These are phyloP conservation scores for Pygmarrhopalites habei DNA, from an alignment of 1,140 invertebrate species.

Conservation along the genomic window DNA sequence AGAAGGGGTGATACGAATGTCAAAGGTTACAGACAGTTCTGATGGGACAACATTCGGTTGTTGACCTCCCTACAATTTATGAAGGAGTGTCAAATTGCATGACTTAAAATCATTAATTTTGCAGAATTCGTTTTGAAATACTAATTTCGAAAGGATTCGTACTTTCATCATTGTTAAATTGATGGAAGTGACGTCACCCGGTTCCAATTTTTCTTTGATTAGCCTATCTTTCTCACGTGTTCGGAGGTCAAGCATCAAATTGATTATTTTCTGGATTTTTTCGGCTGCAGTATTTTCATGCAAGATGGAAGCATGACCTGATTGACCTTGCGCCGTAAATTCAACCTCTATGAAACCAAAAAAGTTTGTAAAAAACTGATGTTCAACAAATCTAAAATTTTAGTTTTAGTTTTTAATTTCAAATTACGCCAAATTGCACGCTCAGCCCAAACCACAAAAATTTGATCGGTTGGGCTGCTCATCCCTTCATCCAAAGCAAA, in stretches of 20 bases:
- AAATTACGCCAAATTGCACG: slow-evolving; percentile 62
- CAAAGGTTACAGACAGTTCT: slow-evolving; percentile 65
- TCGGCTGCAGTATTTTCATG: slow-evolving; percentile 67
- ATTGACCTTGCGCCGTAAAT: slow-evolving; percentile 52
- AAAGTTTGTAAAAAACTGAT: no score
- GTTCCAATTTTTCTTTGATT: slow-evolving; percentile 54
- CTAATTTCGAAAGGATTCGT: slow-evolving; percentile 28
- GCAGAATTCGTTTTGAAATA: no score
- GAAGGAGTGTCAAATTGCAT: no score
- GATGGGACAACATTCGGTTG: slow-evolving; percentile 51
- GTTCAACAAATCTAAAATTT: no score
- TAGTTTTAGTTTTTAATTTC: no score
- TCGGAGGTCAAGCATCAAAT: slow-evolving; percentile 67
- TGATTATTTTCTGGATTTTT: slow-evolving; percentile 62
- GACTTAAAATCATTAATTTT: no score
- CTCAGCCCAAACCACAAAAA: slow-evolving; percentile 67
- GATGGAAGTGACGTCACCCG: slow-evolving; percentile 79
- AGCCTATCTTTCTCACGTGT: slow-evolving; percentile 59
- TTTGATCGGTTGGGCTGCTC: slow-evolving; percentile 55
- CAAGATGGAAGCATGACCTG: slow-evolving; percentile 82
- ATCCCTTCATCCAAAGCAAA: slow-evolving; percentile 88
- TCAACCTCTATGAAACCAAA: slow-evolving; percentile 25
- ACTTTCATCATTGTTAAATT: slow-evolving; percentile 77
- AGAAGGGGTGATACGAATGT: slow-evolving; percentile 67
- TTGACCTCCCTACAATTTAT: slow-evolving; percentile 13